These are phyloP conservation scores for Theocolax elegans DNA, from an alignment of 1,140 invertebrate species.

Conservation along the genomic window DNA sequence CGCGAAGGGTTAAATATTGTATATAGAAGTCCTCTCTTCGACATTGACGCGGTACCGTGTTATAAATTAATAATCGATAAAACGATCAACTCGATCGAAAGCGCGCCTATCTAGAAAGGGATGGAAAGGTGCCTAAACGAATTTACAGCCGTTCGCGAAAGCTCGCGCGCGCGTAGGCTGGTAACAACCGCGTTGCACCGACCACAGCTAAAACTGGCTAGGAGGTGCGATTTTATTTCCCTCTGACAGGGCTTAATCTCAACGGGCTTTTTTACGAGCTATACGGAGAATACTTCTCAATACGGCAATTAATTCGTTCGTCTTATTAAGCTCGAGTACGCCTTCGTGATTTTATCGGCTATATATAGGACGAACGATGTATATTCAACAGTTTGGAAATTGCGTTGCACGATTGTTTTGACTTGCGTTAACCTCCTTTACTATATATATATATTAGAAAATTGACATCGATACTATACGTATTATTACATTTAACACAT, in stretches of 20 bases:
- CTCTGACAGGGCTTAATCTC: not conserved
- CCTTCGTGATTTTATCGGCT: too few species aligned
- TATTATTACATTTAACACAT: too few species aligned
- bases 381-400: too few species aligned
- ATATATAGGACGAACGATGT: too few species aligned
- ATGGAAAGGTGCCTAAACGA: not conserved
- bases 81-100: constrained; percentile 40
- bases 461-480: too few species aligned
- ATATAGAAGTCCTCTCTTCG: too few species aligned
- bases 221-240: not conserved
- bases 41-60: constrained; percentile 7
- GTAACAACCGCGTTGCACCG: not conserved
- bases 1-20: too few species aligned
- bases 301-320: not conserved
- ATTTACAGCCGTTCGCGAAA: constrained; percentile 1
- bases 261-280: not conserved
- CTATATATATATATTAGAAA: too few species aligned
- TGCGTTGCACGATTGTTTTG: too few species aligned
- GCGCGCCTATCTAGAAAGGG: too few species aligned
- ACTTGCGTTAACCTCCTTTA: too few species aligned
- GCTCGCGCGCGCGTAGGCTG: too few species aligned
- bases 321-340: constrained; percentile 6
- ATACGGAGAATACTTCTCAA: not conserved
- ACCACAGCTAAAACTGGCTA: not conserved
- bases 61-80: constrained; percentile 51